Evolutionary conservation across 92 coral and sea anemone species (phyloP).

Genomic region (Epizoanthus ramosus): DNA sequence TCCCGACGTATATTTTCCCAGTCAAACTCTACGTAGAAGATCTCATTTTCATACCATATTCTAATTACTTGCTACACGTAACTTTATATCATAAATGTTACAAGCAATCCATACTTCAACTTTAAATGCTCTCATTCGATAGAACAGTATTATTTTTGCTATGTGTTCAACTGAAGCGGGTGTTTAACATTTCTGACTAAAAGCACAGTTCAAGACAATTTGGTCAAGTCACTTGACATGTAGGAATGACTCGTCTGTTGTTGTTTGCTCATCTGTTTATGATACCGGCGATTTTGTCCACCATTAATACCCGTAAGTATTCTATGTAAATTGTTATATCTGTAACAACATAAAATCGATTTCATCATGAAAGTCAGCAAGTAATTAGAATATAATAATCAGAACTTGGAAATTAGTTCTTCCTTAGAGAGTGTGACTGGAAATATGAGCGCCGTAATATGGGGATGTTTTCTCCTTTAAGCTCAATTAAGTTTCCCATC

Average conservation of each 20-base stretch:
- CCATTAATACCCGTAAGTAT: background rate
- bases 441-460: background rate
- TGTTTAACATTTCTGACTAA: background rate
- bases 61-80: background rate
- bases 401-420: background rate
- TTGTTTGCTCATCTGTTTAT: slow-evolving; percentile 13
- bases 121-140: slow-evolving; percentile 5
- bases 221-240: slow-evolving; percentile 13
- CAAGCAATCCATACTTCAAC: slow-evolving; percentile 7
- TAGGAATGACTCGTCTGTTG: slow-evolving; percentile 5
- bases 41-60: background rate
- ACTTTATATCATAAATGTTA: background rate
- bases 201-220: slow-evolving; percentile 2
- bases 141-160: slow-evolving; percentile 3
- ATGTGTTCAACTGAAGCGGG: slow-evolving; percentile 16
- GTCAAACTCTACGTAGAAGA: slow-evolving; percentile 2
- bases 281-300: slow-evolving; percentile 6
- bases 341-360: background rate
- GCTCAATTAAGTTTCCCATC: background rate
- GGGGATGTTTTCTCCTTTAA: background rate
- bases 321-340: too few relatives aligned
- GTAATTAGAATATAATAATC: background rate
- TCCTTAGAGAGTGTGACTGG: background rate
- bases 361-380: background rate
- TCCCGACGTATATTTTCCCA: slow-evolving; percentile 12